These are phyloP conservation scores for Aromia moschata DNA, from an alignment of 2,888 invertebrate species.

Conservation along the genomic window DNA sequence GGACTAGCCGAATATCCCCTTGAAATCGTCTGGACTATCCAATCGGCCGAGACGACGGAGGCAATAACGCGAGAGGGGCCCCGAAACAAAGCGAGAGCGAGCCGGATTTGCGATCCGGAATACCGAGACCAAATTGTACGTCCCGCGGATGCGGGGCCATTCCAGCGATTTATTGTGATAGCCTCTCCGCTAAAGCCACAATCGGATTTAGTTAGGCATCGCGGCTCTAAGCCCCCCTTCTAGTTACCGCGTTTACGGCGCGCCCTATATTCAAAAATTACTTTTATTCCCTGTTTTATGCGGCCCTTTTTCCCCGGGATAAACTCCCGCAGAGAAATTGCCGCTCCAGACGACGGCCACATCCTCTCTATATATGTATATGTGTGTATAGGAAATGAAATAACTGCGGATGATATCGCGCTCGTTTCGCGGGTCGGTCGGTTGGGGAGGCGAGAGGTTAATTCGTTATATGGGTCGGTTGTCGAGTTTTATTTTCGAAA, in stretches of 20 bases:
- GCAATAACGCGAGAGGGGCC: slow-evolving; percentile 36
- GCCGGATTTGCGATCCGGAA: slow-evolving; percentile 53
- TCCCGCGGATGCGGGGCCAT: slow-evolving; percentile 58
- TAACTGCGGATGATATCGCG: slow-evolving; percentile 39
- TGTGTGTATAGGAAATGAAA: slow-evolving; percentile 46
- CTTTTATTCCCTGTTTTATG: slow-evolving; percentile 47
- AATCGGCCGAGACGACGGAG: slow-evolving; percentile 23
- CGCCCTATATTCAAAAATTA: slow-evolving; percentile 52
- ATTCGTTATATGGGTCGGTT: neutral
- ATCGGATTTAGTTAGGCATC: slow-evolving; percentile 56
- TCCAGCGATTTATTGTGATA: slow-evolving; percentile 60
- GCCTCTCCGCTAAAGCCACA: slow-evolving; percentile 59
- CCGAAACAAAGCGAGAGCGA: slow-evolving; percentile 48
- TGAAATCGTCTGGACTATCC: neutral
- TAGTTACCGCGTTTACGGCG: slow-evolving; percentile 53
- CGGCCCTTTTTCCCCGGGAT: slow-evolving; percentile 35
- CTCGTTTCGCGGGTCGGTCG: neutral
- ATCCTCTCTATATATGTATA: no score
- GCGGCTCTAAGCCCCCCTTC: slow-evolving; percentile 40
- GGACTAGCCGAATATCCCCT: neutral
- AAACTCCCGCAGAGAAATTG: slow-evolving; percentile 39
- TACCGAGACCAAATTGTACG: slow-evolving; percentile 57
- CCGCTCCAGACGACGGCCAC: slow-evolving; percentile 14
- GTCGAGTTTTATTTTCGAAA: no score
- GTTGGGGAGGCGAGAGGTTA: neutral